Base-by-base conservation (phyloP, 2,797 vertebrate genomes). In the Halcyon badia region DNA sequence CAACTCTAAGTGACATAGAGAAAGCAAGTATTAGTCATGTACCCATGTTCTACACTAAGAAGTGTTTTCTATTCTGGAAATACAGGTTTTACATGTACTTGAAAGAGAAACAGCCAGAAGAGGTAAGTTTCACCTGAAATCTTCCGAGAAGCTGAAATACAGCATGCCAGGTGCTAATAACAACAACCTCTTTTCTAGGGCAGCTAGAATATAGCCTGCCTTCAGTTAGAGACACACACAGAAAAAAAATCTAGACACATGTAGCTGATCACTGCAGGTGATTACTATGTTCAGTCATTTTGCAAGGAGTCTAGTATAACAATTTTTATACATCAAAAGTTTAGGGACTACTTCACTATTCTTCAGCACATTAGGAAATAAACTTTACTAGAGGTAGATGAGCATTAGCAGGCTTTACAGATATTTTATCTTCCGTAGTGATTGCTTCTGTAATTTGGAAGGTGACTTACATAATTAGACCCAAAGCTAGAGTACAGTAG, bases 51-150 rank as follows among this genome's bases (percentile, higher is more conserved):
- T 79, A 69, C 2, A 4, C 21, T 61, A 87, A 90, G 9, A 44
- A 65, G 6, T 39, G 13, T 17, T 37, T 84, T 68, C 49, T 66
- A 11, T 71, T 90, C 94, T 89, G 58, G 92, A 95, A 97, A 91
- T 85, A 94, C 57, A 93, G 83, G 89, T 94, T 92, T 83, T 20
- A 28, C 49, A 25, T 41, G 22, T 77, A 60, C 39, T 83, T 84
- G 51, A 89, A 92, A 96, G 9, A 65, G 37, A 87, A 95, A 73
- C 28, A n/a, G 25, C 0, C 16, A 81, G n/a, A 94, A 90, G 19
- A 72, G 35, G 31, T 42, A 61, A n/a, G 4, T 57, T 92, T 61
- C 64, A 79, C 33, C 10, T 62, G 11, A 24, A 82, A 49, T 79
- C 25, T 77, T 79, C 31, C 4, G 6, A 66, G 42, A 58, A 80